A percentile compares a stretch with the other conserved stretches of the same genome.
Conservation (phyloP, 2,113 vertebrate species). For the Sylvietta virens region DNA sequence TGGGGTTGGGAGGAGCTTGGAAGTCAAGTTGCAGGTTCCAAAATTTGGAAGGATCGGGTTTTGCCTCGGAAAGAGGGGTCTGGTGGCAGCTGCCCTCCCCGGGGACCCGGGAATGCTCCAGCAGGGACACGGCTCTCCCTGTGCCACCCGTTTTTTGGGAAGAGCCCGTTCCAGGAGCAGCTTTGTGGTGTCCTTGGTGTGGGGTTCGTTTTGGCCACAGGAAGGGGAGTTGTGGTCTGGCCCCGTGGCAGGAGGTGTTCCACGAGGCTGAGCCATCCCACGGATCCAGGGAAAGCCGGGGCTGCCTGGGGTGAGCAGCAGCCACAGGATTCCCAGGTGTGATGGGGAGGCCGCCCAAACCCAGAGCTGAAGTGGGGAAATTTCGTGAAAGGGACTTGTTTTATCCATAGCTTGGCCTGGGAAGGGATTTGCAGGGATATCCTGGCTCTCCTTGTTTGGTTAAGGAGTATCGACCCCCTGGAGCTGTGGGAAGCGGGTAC, state of each 20-base stretch:
- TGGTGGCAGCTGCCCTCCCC: fast-evolving
- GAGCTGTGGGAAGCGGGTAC: neutral
- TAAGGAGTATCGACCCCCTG: neutral
- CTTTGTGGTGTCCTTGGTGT: fast-evolving
- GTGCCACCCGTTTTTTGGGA: fast-evolving
- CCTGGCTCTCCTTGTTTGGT: fast-evolving
- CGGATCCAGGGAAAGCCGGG: neutral
- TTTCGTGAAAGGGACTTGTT: neutral
- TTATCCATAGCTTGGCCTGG: fast-evolving
- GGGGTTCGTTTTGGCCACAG: fast-evolving
- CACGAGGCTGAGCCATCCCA: fast-evolving
- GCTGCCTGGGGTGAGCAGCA: fast-evolving
- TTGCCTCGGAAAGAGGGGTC: fast-evolving
- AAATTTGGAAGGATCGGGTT: fast-evolving
- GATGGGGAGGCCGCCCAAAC: fast-evolving
- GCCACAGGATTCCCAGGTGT: fast-evolving
- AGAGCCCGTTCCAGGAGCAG: fast-evolving
- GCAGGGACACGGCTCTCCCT: fast-evolving
- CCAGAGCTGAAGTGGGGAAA: fast-evolving
- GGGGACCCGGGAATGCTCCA: fast-evolving
- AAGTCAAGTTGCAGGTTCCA: fast-evolving
- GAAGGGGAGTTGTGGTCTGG: neutral
- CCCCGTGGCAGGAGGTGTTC: fast-evolving
- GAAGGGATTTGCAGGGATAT: no score
- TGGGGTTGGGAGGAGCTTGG: fast-evolving